phyloP scores from a whole-genome alignment of 1,140 invertebrate species.

The Coptotermes formosanus region DNA sequence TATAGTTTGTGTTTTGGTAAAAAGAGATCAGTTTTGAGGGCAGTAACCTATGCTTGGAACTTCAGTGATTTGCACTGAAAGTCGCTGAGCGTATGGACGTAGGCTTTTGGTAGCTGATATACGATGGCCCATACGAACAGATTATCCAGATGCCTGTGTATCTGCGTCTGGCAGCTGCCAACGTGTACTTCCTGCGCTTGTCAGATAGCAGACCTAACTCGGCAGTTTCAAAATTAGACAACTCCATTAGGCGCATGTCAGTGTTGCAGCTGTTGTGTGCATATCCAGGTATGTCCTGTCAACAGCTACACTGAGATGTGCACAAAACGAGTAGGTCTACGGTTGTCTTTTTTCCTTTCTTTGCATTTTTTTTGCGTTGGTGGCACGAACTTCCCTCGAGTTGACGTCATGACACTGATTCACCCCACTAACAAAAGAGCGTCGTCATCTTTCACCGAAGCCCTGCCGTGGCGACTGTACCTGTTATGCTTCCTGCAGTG shows the following conservation, averaged over 20 bases:
- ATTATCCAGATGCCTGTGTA: background rate
- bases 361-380: background rate
- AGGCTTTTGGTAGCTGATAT: too few relatives aligned
- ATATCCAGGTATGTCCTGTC: background rate
- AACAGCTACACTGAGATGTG: background rate
- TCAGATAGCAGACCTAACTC: background rate
- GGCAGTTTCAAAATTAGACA: background rate
- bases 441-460: background rate
- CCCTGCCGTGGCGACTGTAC: background rate
- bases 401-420: background rate
- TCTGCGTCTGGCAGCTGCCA: background rate
- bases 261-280: background rate
- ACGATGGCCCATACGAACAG: too few relatives aligned
- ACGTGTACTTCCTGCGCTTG: background rate
- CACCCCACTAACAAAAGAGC: background rate
- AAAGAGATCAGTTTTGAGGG: too few relatives aligned
- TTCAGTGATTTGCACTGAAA: too few relatives aligned
- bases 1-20: too few relatives aligned
- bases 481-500: background rate
- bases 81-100: too few relatives aligned
- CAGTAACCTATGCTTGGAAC: too few relatives aligned
- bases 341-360: too few relatives aligned
- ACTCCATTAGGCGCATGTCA: background rate
- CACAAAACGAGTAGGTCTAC: background rate
- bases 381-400: background rate